phyloP scores from a whole-genome alignment of 2,888 invertebrate species.

The Caenorhabditis afra region DNA sequence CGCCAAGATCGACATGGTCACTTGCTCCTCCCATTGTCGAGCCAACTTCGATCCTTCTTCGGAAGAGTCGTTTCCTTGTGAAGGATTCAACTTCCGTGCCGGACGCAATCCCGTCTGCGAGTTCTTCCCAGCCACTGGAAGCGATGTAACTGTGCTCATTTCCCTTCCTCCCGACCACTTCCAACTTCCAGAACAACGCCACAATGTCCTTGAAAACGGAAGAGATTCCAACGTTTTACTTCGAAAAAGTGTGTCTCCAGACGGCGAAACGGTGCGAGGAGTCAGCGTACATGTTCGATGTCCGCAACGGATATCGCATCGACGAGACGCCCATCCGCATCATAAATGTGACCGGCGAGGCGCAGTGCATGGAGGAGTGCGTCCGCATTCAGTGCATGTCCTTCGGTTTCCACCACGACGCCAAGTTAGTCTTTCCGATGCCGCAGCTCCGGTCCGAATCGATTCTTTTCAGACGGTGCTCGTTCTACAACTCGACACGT shows the following conservation, averaged over 20 bases:
- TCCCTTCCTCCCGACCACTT: background rate
- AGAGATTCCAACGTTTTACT: constrained; percentile 58
- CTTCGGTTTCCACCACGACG: constrained; percentile 62
- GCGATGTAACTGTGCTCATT: constrained; percentile 3
- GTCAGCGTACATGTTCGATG: constrained; percentile 62
- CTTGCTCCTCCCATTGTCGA: constrained; percentile 65
- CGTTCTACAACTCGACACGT: constrained; percentile 81
- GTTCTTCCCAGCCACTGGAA: constrained; percentile 62
- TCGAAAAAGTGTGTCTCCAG: constrained; percentile 63
- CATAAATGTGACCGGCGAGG: constrained; percentile 38
- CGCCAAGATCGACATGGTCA: constrained; percentile 64
- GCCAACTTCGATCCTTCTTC: constrained; percentile 64
- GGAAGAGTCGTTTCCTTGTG: constrained; percentile 65
- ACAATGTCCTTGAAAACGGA: constrained; percentile 49
- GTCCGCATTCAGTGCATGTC: constrained; percentile 58
- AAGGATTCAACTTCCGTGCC: constrained; percentile 70
- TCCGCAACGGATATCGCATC: constrained; percentile 58
- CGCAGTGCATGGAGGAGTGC: constrained; percentile 65
- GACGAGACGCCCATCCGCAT: constrained; percentile 45
- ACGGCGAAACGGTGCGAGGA: constrained; percentile 61
- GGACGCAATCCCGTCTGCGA: constrained; percentile 67
- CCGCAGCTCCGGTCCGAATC: background rate
- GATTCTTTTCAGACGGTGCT: constrained; percentile 78
- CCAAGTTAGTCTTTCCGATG: constrained; percentile 27
- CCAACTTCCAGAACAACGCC: constrained; percentile 20